Evolutionary conservation across 2,113 vertebrate genomes (phyloP), one percentile per base, ranked within the genome.

Genomic region (Barbus barbus): DNA sequence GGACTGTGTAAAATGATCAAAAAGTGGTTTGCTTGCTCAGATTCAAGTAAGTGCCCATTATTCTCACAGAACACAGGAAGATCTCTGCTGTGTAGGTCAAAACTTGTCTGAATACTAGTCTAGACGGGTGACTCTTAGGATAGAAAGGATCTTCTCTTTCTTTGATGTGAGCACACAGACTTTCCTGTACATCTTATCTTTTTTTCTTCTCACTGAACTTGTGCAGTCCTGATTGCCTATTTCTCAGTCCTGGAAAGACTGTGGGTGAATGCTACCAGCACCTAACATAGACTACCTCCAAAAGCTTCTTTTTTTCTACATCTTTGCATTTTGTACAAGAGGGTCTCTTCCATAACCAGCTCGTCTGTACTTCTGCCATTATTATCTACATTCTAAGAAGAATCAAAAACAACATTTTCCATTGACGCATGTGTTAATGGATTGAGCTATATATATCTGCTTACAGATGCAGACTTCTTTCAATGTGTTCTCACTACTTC

Each of bases 41-140:
- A 74, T 75, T 18, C 13, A 51, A 75, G 31, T 51, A 46, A 63
- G 38, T 75, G 38, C 24, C 63, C 13, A 3, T 26, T 13, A 41
- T 63, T 61, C 36, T 63, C n/a, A 79, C 13, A 63, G 6, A 58
- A 58, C 51, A 58, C 46, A 28, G 4, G 36, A 46, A 63, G 36
- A 46, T 20, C 9, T 63, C 5, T 22, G 4, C 36, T 31, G 9
- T 79, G 36, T 20, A 80, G 58, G 58, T 65, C 78, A 65, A 46
- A 24, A 24, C 16, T 48, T 80, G 24, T 38, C 58, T 80, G 60
- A 26, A 46, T 31, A 24, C 22, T 78, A 4, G 51, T 78, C 24
- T 74, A 71, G 67, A 71, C 22, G 2, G 13, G 11, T 56, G 78
- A 31, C 38, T 79, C 36, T 74, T 44, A 75, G 72, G 72, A 75